phyloP scores from a whole-genome alignment of 1,140 invertebrate genomes.

The Melanaphis sacchari region DNA sequence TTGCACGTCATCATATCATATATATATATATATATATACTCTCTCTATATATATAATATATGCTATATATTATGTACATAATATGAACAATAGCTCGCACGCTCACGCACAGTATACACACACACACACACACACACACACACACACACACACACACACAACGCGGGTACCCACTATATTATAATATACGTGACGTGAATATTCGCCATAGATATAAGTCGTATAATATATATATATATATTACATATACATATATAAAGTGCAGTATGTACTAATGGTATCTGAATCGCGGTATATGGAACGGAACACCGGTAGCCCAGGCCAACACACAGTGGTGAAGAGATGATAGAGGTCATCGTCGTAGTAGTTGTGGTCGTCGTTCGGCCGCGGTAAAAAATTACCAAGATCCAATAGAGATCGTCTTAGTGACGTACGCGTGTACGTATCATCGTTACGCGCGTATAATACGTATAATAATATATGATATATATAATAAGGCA shows the following conservation, averaged over 20 bases:
- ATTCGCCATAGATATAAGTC: not conserved
- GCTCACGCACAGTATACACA: not conserved
- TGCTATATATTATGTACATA: not conserved
- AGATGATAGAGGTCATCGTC: conserved; percentile 12
- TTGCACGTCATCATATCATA: conserved; percentile 3
- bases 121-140: not conserved
- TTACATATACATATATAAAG: not conserved
- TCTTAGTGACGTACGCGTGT: no score
- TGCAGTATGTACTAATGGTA: not conserved
- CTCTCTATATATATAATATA: not conserved
- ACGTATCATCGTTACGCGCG: not conserved
- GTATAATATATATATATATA: not conserved
- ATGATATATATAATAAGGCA: not conserved
- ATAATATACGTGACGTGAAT: conserved; percentile 43
- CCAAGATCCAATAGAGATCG: not conserved
- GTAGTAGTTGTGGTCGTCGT: no score
- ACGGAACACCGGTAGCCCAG: conserved; percentile 42
- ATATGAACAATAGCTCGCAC: conserved; percentile 23
- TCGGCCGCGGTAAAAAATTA: not conserved
- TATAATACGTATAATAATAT: not conserved
- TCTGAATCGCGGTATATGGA: not conserved
- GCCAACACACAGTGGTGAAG: no score
- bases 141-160: not conserved
- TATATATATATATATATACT: not conserved
- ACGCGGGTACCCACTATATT: not conserved